phyloP scores from a whole-genome alignment of 2,113 vertebrate species.

The Suricata suricatta region DNA sequence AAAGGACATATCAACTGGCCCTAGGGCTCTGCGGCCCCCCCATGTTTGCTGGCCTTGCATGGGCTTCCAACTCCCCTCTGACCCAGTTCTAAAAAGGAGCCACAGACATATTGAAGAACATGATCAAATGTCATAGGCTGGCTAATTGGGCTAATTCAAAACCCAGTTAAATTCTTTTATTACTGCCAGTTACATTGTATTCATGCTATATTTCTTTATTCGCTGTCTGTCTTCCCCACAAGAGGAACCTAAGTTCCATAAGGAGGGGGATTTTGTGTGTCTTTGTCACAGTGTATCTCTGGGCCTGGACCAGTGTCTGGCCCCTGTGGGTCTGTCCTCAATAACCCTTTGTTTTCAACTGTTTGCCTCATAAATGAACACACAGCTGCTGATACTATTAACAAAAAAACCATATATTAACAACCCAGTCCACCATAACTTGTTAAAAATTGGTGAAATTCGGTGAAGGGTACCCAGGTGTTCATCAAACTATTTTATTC shows the following conservation, averaged over 20 bases:
- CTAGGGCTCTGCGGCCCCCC: too few species aligned
- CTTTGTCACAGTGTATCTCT: background rate
- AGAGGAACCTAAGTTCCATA: background rate
- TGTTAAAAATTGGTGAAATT: slow-evolving; percentile 16
- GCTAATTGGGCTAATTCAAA: background rate
- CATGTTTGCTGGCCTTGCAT: background rate
- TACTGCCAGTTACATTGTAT: background rate
- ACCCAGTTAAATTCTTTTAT: background rate
- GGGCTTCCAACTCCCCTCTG: background rate
- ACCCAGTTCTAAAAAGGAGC: background rate
- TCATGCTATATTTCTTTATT: background rate
- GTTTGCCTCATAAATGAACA: background rate
- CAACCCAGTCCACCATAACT: background rate
- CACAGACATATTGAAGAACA: background rate
- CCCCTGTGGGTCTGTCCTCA: background rate
- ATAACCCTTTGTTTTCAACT: background rate
- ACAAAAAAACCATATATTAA: background rate
- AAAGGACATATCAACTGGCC: background rate
- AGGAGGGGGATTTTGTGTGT: background rate
- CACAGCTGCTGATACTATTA: background rate
- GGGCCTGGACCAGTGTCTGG: background rate
- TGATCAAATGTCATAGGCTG: background rate
- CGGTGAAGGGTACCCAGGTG: background rate
- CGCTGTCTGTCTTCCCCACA: background rate
- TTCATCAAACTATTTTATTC: background rate